Evolutionary conservation across 92 coral and sea anemone genomes (phyloP).

Genomic region (Palythoa grandiflora): DNA sequence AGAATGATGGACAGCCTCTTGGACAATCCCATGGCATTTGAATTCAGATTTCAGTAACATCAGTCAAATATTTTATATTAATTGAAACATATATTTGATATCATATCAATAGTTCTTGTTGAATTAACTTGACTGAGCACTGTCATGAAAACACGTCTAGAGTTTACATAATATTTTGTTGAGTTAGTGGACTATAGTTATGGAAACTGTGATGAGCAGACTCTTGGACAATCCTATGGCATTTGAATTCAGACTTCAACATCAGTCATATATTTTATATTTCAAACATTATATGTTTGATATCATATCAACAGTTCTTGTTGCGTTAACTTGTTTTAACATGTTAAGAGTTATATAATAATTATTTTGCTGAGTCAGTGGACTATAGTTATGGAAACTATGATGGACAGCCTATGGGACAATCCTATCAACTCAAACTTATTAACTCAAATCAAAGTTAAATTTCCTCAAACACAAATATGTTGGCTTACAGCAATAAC

Average conservation of each 20-base stretch:
- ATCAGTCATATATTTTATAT: constrained; percentile 2
- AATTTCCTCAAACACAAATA: neutral
- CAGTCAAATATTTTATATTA: constrained; percentile 19
- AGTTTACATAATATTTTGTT: constrained; percentile 11
- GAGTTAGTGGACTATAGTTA: constrained; percentile 19
- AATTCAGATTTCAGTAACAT: constrained; percentile 22
- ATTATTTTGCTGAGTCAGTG: constrained; percentile 3
- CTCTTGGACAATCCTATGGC: constrained; percentile 17
- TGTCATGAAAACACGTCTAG: constrained; percentile 5
- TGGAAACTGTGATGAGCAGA: constrained; percentile 19
- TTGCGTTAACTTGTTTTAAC: constrained; percentile 10
- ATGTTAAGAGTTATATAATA: constrained; percentile 4
- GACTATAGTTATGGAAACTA: constrained; percentile 13
- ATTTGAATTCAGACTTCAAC: constrained; percentile 16
- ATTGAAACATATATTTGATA: constrained; percentile 11
- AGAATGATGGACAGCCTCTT: constrained; percentile 18
- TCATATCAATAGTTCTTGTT: constrained; percentile 21
- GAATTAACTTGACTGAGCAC: constrained; percentile 19
- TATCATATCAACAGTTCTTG: constrained; percentile 19
- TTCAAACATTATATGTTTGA: constrained; percentile 5
- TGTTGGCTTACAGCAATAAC: neutral
- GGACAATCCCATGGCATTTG: constrained; percentile 15
- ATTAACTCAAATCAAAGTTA: neutral
- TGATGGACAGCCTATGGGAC: constrained; percentile 14
- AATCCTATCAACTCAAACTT: constrained; percentile 8